Evolutionary conservation across 30 jellyfish, hydroid and myxozoan species (phyloP), one percentile per base, ranked within the genome.

Genomic region (Mastigias papua): DNA sequence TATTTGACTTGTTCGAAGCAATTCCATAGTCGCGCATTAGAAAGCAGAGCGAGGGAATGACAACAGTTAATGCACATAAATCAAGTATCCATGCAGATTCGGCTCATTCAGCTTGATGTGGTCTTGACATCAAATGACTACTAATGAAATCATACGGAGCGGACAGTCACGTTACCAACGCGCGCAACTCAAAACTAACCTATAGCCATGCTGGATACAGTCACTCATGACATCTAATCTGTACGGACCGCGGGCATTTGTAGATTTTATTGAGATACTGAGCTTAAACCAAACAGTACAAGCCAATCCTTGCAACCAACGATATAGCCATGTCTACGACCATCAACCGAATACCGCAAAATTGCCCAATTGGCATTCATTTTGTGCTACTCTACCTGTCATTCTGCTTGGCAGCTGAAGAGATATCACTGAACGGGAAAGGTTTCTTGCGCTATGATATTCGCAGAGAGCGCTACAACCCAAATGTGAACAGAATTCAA

Each of bases 381-480:
- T 27, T 63, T 2, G 23, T 63, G 35, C 30, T 50, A 1, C 33
- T 26, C 42, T 50, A 49, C 29, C 22, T n/a, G 6, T n/a, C 37
- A 63, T 2, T 63, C 23, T n/a, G 37, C 0, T 1, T 63, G 15
- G 58, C 78, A n/a, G 61, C 77, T 22, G 80, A 29, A 57, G 91
- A 65, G 77, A 30, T 87, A 27, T 87, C 90, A 13, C 78, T 87
- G 61, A 70, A 77, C 1, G 96, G 96, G 13, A 34, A 87, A 19
- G 96, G 91, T 22, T 87, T 27, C 61, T 17, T 87, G 32, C 86
- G 96, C 19, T 87, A 76, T 51, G 91, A 87, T 37, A 68, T 87
- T 28, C 75, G 84, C 22, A 49, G 65, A 20, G 64, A 87, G 48
- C 96, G 68, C 19, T 87, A 46, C 96, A 87, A 87, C 34, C 91